Conservation (phyloP, 2,888 invertebrate genomes). For the Macaria liturata region DNA sequence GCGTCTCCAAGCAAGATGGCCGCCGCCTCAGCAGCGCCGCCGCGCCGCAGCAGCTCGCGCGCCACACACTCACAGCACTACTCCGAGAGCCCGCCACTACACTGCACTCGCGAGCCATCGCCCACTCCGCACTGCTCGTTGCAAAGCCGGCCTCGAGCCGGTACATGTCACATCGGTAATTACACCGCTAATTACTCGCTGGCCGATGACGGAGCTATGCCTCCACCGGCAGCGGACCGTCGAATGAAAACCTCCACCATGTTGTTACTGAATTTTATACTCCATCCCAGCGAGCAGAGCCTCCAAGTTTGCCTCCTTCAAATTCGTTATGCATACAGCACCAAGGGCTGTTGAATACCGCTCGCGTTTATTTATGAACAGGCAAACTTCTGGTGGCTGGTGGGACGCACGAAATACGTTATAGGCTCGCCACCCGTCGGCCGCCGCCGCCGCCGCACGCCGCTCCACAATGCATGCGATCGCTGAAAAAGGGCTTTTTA, state of each 20-base stretch:
- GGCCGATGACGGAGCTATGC: constrained; percentile 81
- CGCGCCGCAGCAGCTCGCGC: constrained; percentile 35
- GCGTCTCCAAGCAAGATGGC: constrained; percentile 68
- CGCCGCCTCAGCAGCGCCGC: constrained; percentile 52
- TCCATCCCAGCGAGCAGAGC: constrained; percentile 82
- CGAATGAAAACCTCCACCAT: constrained; percentile 83
- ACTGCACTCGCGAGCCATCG: constrained; percentile 31
- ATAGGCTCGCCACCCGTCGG: constrained; percentile 72
- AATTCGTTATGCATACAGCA: constrained; percentile 85
- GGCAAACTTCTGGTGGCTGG: constrained; percentile 83
- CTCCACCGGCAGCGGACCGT: constrained; percentile 78
- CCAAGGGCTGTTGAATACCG: constrained; percentile 85
- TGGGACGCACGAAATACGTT: constrained; percentile 76
- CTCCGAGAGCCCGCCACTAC: constrained; percentile 40
- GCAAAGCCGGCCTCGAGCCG: constrained; percentile 12
- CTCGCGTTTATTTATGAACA: constrained; percentile 85
- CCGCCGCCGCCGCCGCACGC: constrained; percentile 48
- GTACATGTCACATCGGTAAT: constrained; percentile 32
- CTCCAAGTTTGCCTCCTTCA: constrained; percentile 84
- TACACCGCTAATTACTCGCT: constrained; percentile 47
- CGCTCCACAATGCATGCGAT: constrained; percentile 73
- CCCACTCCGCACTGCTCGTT: constrained; percentile 11
- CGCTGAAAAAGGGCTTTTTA: constrained; percentile 87
- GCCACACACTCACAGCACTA: constrained; percentile 40
- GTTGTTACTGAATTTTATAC: constrained; percentile 84